These are phyloP conservation scores for Isoperla grammatica DNA, from an alignment of 2,888 invertebrate genomes.

Conservation along the genomic window DNA sequence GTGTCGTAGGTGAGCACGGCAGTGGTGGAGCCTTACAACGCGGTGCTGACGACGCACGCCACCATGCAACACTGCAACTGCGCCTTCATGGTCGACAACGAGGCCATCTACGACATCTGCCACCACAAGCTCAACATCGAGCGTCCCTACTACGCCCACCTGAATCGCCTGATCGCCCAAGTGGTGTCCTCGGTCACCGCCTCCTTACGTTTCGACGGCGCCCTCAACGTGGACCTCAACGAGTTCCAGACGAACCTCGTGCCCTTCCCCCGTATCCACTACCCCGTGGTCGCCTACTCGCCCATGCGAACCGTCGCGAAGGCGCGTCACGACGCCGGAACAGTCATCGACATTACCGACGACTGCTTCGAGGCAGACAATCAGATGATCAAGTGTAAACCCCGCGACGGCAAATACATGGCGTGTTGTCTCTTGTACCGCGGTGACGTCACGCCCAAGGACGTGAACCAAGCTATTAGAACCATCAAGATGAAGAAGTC, in stretches of 20 bases:
- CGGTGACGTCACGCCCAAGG: conserved; percentile 42
- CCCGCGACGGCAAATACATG: conserved; percentile 46
- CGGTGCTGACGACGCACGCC: conserved; percentile 84
- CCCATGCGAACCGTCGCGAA: conserved; percentile 50
- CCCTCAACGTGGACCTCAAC: conserved; percentile 82
- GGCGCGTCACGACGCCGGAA: conserved; percentile 49
- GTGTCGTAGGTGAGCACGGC: conserved; percentile 65
- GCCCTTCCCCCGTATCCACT: conserved; percentile 89
- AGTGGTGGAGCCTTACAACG: conserved; percentile 92
- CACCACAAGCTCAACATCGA: conserved; percentile 76
- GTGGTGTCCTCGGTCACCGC: conserved; percentile 63
- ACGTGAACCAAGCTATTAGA: conserved; percentile 51
- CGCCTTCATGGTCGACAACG: conserved; percentile 92
- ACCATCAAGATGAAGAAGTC: conserved; percentile 52
- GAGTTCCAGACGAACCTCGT: conserved; percentile 90
- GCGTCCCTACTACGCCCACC: conserved; percentile 75
- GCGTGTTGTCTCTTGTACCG: conserved; percentile 43
- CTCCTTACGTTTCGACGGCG: conserved; percentile 79
- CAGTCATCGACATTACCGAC: conserved; percentile 51
- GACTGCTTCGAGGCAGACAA: conserved; percentile 55
- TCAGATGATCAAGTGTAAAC: conserved; percentile 47
- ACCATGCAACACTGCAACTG: conserved; percentile 84
- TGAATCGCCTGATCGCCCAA: conserved; percentile 73
- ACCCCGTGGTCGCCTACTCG: conserved; percentile 56
- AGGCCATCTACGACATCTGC: conserved; percentile 93